Evolutionary conservation across 2,113 vertebrate species (phyloP).

Genomic region (Carassius gibelio): DNA sequence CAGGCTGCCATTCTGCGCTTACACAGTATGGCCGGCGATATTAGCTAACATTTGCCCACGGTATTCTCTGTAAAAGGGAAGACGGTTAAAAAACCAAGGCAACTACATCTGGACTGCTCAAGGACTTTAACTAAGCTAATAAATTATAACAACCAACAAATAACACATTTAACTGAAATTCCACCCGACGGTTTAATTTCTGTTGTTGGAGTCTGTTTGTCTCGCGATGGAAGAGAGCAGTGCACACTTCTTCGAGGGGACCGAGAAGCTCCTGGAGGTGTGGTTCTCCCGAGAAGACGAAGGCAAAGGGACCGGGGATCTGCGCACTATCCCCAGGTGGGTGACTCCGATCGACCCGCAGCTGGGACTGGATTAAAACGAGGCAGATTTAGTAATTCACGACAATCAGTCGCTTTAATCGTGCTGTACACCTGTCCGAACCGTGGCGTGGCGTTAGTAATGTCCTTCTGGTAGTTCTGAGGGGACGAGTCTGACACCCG

Average conservation of each 20-base stretch:
- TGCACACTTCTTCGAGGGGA: constrained; percentile 99
- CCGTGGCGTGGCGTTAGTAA: background rate
- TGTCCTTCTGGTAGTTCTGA: background rate
- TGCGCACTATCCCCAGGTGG: constrained; percentile 95
- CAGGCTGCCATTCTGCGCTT: constrained; percentile 72
- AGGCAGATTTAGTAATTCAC: background rate
- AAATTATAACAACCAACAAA: constrained; percentile 72
- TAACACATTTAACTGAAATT: constrained; percentile 65
- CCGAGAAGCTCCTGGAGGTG: constrained; percentile 98
- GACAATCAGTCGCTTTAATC: too few relatives aligned
- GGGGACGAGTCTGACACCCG: background rate
- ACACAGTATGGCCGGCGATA: constrained; percentile 99
- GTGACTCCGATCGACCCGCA: constrained; percentile 37
- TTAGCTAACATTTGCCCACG: constrained; percentile 99
- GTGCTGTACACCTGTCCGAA: background rate
- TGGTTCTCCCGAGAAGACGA: constrained; percentile 97
- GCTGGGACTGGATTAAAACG: too few relatives aligned
- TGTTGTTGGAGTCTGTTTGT: constrained; percentile 89
- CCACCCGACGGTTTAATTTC: constrained; percentile 75
- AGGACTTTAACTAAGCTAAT: constrained; percentile 83
- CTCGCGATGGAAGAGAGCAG: constrained; percentile 93
- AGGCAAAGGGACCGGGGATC: constrained; percentile 92
- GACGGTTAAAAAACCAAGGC: constrained; percentile 78
- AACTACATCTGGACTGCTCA: constrained; percentile 76
- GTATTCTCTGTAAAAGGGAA: constrained; percentile 98